Conservation (phyloP, 2,113 vertebrate species). For the Glaucomys volans region DNA sequence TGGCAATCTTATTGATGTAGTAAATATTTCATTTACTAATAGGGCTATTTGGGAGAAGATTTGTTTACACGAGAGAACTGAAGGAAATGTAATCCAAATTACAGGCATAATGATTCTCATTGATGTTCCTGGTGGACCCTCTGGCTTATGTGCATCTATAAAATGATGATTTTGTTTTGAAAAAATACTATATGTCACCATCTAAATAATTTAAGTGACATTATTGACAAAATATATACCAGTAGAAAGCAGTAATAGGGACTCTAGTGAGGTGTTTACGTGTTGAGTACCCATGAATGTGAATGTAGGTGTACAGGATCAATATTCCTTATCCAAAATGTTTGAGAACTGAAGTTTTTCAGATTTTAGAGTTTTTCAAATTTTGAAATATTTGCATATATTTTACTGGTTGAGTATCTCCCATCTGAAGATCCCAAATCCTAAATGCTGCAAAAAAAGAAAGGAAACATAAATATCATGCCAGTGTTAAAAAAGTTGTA, state of each 20-base stretch:
- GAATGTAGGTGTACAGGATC: background rate
- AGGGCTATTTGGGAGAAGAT: constrained; percentile 73
- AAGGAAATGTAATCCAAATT: constrained; percentile 69
- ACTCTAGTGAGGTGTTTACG: background rate
- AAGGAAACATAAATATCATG: background rate
- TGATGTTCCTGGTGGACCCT: constrained; percentile 43
- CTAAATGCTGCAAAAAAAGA: background rate
- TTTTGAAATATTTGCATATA: background rate
- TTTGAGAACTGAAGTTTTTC: background rate
- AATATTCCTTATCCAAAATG: background rate
- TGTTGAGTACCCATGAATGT: background rate
- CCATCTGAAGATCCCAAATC: background rate
- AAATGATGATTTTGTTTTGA: constrained; percentile 39
- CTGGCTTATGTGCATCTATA: background rate
- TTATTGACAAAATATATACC: background rate
- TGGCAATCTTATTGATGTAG: constrained; percentile 66
- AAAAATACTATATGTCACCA: background rate
- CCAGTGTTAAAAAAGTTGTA: background rate
- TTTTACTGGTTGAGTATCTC: background rate
- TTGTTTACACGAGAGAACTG: constrained; percentile 66
- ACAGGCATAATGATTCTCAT: constrained; percentile 45
- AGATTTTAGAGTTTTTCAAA: background rate
- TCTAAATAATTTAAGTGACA: constrained; percentile 53
- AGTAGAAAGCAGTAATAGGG: background rate
- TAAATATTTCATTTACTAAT: constrained; percentile 82